Evolutionary conservation across 1,140 invertebrate species (phyloP).

Genomic region (Chrysomallon squamiferum): DNA sequence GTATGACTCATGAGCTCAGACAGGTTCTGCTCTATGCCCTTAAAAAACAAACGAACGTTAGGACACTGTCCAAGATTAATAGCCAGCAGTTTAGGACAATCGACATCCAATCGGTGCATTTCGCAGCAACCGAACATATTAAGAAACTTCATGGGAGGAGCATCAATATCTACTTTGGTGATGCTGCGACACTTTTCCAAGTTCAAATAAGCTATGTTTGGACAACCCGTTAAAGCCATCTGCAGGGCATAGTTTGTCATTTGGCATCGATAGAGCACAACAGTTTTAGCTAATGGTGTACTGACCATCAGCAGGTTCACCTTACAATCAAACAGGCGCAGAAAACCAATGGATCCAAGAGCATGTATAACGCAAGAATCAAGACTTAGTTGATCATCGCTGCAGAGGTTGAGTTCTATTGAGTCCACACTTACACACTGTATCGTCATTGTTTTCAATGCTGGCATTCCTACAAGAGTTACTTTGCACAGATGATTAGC

Average conservation of each 20-base stretch:
- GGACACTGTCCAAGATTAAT: constrained; percentile 54
- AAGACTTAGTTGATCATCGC: constrained; percentile 51
- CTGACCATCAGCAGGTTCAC: constrained; percentile 48
- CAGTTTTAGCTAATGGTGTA: constrained; percentile 47
- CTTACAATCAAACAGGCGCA: constrained; percentile 55
- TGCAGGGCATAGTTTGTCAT: constrained; percentile 53
- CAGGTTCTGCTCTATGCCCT: constrained; percentile 41
- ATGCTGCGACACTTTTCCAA: constrained; percentile 51
- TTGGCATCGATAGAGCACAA: constrained; percentile 55
- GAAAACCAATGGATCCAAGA: constrained; percentile 48
- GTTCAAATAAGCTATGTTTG: constrained; percentile 51
- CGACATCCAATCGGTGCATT: constrained; percentile 37
- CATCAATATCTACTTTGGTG: constrained; percentile 35
- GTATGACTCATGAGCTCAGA: constrained; percentile 13
- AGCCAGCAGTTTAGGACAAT: constrained; percentile 49
- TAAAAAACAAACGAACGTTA: constrained; percentile 40
- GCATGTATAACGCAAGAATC: constrained; percentile 56
- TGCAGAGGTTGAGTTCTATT: constrained; percentile 55
- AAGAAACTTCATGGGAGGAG: constrained; percentile 45
- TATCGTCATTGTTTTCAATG: constrained; percentile 48
- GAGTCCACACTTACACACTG: constrained; percentile 55
- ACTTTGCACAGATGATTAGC: constrained; percentile 57
- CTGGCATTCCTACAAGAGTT: constrained; percentile 48
- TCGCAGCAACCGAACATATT: constrained; percentile 53
- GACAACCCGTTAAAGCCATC: constrained; percentile 53